Base-by-base conservation (phyloP, 2,888 invertebrate species). In the Drosophila bunnanda region DNA sequence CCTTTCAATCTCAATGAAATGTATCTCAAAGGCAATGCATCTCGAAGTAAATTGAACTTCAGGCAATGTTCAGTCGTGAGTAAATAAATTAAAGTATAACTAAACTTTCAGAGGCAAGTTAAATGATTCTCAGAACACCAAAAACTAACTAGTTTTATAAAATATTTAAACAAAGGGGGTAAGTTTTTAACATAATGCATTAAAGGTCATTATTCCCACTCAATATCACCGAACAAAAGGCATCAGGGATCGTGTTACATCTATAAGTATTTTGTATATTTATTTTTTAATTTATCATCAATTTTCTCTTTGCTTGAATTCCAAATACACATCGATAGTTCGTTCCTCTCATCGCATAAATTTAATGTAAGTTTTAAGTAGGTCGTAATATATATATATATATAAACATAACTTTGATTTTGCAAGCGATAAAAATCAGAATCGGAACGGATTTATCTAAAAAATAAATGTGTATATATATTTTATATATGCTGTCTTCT, bases 241-340 rank as follows among this genome's bases (percentile, higher is more conserved):
- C 10, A 10, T n/a, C 10, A 28, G 5, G 8, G 46, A 28, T 5
- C 15, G 32, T 15, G 20, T 32, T 74, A 64, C 55, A 62, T 69
- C 71, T 81, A 84, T 84, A 81, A 76, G 73, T 82, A 80, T 80
- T 80, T 57, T 72, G 50, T 81, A 71, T 81, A 67, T 84, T 82
- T 82, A 81, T 82, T 82, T 75, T 78, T 73, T 66, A 76, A 79
- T 75, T 84, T 68, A 71, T 76, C 78, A 75, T 81, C 65, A 41
- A 34, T 50, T 64, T 61, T 20, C 12, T 15, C 53, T 57, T 61
- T 66, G 71, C 61, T 66, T 68, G 69, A 60, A 65, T 70, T 74
- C 57, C 36, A 73, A 75, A 66, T 81, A 81, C 79, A 84, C 74
- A 78, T 70, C 62, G 48, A 59, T 52, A 50, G 55, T 58, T 64